Conservation (phyloP, 2,797 vertebrate genomes). For the Phoeniculus purpureus region DNA sequence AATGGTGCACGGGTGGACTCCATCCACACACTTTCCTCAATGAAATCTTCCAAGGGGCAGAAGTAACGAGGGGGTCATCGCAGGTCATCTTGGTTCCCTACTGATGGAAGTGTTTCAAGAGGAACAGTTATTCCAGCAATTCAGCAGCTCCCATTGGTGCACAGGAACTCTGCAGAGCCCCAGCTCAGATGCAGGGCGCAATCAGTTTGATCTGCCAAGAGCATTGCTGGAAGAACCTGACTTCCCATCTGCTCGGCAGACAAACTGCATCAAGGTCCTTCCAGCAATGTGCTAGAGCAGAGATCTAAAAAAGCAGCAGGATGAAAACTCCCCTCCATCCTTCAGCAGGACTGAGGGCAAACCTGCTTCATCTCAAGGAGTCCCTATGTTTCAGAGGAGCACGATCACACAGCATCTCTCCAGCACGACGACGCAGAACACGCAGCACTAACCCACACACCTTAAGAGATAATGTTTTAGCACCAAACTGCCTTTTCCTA, state of each 20-base stretch:
- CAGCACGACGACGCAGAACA: neutral
- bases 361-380: neutral
- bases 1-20: neutral
- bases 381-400: neutral
- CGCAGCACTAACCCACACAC: neutral
- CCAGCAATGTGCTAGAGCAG: accelerated
- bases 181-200: accelerated
- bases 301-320: neutral
- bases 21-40: neutral
- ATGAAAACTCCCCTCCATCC: neutral
- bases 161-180: neutral
- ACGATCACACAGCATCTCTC: neutral
- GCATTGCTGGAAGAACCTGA: neutral
- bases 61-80: neutral
- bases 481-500: neutral
- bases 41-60: neutral
- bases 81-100: neutral
- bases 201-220: neutral
- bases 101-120: neutral
- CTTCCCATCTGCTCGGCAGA: neutral
- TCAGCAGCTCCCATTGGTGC: neutral
- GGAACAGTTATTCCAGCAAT: neutral
- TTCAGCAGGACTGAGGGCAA: neutral
- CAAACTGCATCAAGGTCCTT: neutral
- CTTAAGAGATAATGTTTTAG: neutral